Evolutionary conservation across 2,113 vertebrate species (phyloP).

Genomic region (Potamarius usumacintae): DNA sequence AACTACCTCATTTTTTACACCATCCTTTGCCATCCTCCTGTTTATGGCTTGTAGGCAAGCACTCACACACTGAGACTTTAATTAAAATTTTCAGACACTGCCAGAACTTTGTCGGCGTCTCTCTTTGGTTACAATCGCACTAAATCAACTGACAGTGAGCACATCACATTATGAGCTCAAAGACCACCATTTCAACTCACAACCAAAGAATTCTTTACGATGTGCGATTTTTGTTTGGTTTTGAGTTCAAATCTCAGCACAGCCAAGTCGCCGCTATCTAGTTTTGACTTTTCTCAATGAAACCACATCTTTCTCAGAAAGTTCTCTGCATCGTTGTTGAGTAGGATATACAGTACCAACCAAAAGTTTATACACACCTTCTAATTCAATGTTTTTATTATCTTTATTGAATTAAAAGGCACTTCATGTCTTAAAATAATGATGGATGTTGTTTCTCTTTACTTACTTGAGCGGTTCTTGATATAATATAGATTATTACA

Average conservation of each 20-base stretch:
- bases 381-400: no score
- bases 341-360: constrained; percentile 10
- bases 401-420: no score
- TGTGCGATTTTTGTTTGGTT: neutral
- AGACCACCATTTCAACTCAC: neutral
- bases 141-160: neutral
- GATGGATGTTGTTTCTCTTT: no score
- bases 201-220: neutral
- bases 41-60: neutral
- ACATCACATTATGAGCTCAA: neutral
- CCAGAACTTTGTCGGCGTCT: neutral
- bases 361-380: no score
- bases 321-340: constrained; percentile 7
- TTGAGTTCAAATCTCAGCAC: neutral
- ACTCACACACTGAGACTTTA: neutral
- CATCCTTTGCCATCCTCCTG: neutral
- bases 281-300: neutral
- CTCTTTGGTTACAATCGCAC: neutral
- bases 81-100: neutral
- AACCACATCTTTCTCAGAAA: neutral
- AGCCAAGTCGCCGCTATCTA: neutral
- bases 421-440: no score
- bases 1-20: neutral
- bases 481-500: no score
- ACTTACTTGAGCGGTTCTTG: no score